Evolutionary conservation across 1,140 invertebrate genomes (phyloP).

Genomic region (Chymomyza costata): DNA sequence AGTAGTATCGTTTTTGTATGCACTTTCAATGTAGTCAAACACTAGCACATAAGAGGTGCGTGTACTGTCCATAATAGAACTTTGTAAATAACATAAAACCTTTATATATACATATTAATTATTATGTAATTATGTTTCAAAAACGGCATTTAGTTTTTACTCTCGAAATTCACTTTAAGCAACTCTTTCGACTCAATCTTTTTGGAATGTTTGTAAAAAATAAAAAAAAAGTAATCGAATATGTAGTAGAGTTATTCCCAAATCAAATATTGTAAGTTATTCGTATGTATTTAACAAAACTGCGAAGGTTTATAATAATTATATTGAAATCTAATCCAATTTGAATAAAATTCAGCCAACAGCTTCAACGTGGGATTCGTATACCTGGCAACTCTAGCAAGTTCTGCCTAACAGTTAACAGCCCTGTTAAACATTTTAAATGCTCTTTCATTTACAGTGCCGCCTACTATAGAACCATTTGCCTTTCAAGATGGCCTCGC

Average conservation of each 20-base stretch:
- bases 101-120: constrained; percentile 16
- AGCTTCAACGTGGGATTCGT: constrained; percentile 39
- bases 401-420: background rate
- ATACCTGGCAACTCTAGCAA: background rate
- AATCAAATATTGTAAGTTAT: constrained; percentile 22
- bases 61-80: constrained; percentile 18
- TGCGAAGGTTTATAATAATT: constrained; percentile 62
- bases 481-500: constrained; percentile 87
- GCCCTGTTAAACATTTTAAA: constrained; percentile 67
- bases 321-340: constrained; percentile 11
- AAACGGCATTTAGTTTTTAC: constrained; percentile 41
- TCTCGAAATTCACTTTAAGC: constrained; percentile 10
- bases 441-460: constrained; percentile 84
- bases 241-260: constrained; percentile 47
- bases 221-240: constrained; percentile 7
- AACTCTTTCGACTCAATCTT: constrained; percentile 41
- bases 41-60: constrained; percentile 11
- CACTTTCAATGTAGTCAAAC: constrained; percentile 53
- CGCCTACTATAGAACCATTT: constrained; percentile 89
- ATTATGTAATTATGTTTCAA: constrained; percentile 18
- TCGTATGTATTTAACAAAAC: constrained; percentile 53
- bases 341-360: constrained; percentile 19
- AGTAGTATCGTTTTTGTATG: constrained; percentile 55
- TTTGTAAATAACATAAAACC: constrained; percentile 15
- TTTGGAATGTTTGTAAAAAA: constrained; percentile 66